phyloP scores from a whole-genome alignment of 2,888 invertebrate genomes.

The Athripsodes cinereus region DNA sequence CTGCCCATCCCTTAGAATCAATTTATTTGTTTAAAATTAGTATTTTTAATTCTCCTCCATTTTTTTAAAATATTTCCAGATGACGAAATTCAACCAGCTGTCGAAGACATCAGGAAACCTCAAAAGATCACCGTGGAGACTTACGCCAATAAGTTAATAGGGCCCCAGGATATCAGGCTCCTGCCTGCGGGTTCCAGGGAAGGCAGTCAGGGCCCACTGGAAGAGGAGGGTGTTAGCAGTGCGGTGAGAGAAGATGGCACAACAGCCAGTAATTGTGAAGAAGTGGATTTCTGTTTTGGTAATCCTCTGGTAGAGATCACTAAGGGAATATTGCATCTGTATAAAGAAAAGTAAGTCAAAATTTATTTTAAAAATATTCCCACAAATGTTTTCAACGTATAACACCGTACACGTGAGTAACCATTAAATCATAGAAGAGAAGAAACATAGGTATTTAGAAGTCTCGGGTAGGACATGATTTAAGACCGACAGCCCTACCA shows the following conservation, averaged over 20 bases:
- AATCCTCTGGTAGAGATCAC: slow-evolving; percentile 97
- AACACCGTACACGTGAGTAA: too few relatives aligned
- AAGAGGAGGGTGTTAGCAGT: neutral
- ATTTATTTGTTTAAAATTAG: too few relatives aligned
- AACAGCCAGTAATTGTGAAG: slow-evolving; percentile 34
- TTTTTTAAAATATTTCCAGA: too few relatives aligned
- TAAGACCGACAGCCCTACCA: too few relatives aligned
- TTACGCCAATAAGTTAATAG: slow-evolving; percentile 60
- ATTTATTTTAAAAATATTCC: too few relatives aligned
- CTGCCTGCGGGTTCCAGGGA: slow-evolving; percentile 59
- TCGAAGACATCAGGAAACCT: slow-evolving; percentile 47
- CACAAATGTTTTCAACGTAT: too few relatives aligned
- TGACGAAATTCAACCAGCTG: neutral
- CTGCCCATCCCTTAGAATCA: too few relatives aligned
- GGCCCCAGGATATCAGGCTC: slow-evolving; percentile 48
- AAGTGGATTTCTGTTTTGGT: slow-evolving; percentile 83
- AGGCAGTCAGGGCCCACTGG: slow-evolving; percentile 1
- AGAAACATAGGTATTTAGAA: too few relatives aligned
- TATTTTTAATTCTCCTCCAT: too few relatives aligned
- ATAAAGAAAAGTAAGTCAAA: slow-evolving; percentile 83
- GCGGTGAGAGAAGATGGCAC: slow-evolving; percentile 13
- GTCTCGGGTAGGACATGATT: too few relatives aligned
- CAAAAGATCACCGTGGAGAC: slow-evolving; percentile 73
- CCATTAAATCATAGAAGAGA: too few relatives aligned
- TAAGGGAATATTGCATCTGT: slow-evolving; percentile 93